phyloP scores from a whole-genome alignment of 2,797 vertebrate species.

The Coilia nasus region DNA sequence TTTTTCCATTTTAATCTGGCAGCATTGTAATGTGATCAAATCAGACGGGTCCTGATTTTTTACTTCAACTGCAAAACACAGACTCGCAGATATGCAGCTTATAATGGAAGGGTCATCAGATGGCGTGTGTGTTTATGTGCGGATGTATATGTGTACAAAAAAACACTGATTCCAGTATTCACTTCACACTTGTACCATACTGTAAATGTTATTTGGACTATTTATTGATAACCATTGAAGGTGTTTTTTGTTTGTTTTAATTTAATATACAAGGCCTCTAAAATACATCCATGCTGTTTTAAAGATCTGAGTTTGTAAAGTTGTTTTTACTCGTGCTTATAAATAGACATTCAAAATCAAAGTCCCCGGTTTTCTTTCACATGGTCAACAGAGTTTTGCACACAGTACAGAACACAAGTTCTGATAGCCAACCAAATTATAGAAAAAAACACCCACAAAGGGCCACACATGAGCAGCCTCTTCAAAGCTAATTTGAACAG shows the following conservation, averaged over 20 bases:
- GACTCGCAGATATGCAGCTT: slow-evolving; percentile 14
- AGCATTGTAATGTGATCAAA: slow-evolving; percentile 14
- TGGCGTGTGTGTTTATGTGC: slow-evolving; percentile 56
- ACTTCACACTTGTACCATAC: slow-evolving; percentile 92
- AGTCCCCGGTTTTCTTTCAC: not conserved
- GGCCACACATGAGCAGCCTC: not conserved
- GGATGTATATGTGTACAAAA: slow-evolving; percentile 71
- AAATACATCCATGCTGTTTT: slow-evolving; percentile 46
- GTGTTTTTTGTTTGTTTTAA: slow-evolving; percentile 81
- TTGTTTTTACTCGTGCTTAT: slow-evolving; percentile 23
- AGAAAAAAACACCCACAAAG: not conserved
- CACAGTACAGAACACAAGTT: not conserved
- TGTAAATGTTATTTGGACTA: slow-evolving; percentile 94
- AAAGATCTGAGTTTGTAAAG: slow-evolving; percentile 23
- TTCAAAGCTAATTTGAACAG: not conserved
- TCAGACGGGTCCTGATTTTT: slow-evolving; percentile 12
- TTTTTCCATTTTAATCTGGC: not conserved
- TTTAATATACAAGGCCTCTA: slow-evolving; percentile 84
- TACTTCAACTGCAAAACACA: not conserved
- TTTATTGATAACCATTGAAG: slow-evolving; percentile 93
- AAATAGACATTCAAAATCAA: slow-evolving; percentile 24
- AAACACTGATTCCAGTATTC: slow-evolving; percentile 82
- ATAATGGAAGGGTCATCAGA: not conserved
- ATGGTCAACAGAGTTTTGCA: not conserved
- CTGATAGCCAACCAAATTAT: not conserved